A percentile compares a stretch with the other conserved stretches of the same genome.
These are phyloP conservation scores for Drosophila tanythrix DNA, from an alignment of 2,888 invertebrate species.

Conservation along the genomic window DNA sequence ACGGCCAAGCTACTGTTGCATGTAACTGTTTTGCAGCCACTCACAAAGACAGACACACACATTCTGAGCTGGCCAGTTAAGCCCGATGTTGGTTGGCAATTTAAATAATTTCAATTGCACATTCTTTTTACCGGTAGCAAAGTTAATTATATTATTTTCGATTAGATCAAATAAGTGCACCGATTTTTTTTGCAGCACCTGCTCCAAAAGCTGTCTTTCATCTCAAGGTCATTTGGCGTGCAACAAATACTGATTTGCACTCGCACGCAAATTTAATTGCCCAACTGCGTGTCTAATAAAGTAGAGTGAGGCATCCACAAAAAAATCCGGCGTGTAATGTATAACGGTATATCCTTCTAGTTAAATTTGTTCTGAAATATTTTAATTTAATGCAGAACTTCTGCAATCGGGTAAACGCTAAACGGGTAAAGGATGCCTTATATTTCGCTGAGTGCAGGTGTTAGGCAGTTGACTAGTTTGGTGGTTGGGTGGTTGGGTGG, in stretches of 20 bases:
- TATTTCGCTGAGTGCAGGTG: neutral
- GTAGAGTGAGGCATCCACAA: neutral
- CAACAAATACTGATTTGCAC: slow-evolving; percentile 4
- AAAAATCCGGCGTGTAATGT: neutral
- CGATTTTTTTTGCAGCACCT: neutral
- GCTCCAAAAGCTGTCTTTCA: slow-evolving; percentile 12
- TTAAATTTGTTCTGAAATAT: neutral
- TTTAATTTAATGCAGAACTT: neutral
- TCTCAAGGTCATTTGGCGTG: slow-evolving; percentile 59
- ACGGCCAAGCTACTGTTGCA: slow-evolving; percentile 58
- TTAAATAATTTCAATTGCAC: slow-evolving; percentile 58
- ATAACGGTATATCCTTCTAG: too few relatives aligned
- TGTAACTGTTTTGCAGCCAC: slow-evolving; percentile 38
- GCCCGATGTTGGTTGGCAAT: slow-evolving; percentile 40
- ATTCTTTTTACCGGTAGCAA: slow-evolving; percentile 26
- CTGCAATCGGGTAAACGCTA: neutral
- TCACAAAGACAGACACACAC: slow-evolving; percentile 14
- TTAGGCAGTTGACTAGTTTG: neutral
- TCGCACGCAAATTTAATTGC: slow-evolving; percentile 51
- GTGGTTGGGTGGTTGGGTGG: slow-evolving; percentile 1
- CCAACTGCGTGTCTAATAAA: slow-evolving; percentile 62
- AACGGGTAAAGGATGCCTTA: neutral
- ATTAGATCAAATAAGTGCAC: slow-evolving; percentile 16
- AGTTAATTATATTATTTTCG: slow-evolving; percentile 66
- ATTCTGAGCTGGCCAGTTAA: slow-evolving; percentile 46